Base-by-base conservation (phyloP, 2,113 vertebrate species). In the Vireo altiloquus region DNA sequence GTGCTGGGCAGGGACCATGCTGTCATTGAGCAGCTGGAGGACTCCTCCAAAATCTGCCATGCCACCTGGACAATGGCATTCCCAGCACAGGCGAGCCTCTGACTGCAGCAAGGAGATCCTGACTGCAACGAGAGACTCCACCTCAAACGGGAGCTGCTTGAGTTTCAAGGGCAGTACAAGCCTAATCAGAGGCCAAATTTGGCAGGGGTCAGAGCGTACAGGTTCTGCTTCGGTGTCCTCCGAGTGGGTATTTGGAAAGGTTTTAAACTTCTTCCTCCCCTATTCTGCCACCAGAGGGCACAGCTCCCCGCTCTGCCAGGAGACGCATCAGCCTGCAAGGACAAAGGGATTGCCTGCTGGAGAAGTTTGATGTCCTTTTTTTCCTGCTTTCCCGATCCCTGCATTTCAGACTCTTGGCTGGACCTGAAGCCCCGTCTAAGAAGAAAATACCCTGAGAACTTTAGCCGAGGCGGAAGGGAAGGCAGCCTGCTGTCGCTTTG, bases 231-330 rank as follows among this genome's bases (percentile, higher is more conserved):
- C 9, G 6, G 7, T 13, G 35, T 24, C 42, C 17, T 47, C 4
- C 40, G 21, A 19, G 15, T 7, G 56, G 15, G 1, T 57, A 17
- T 25, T 13, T 31, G 15, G 10, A 22, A 63, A 53, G 24, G 40
- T 35, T 85, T 82, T 13, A 11, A 71, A 54, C 9, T 31, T 53
- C 19, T 28, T 75, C 47, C 24, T 90, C 25, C 65, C 8, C 11
- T 35, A 24, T 91, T 86, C 42, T 54, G 63, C 92, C 94, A 92
- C 75, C 93, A 96, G 82, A 95, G 84, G 93, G 92, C 95, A 94
- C 3, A 10, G 66, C 64, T 95, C 19, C 31, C 82, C 56, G 18
- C 91, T 44, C 66, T 66, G 70, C 53, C 22, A 17, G 40, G 33
- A 33, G 17, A 64, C 15, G 13, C 37, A 35, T 9, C 22, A 5